phyloP scores from a whole-genome alignment of 2,797 vertebrate species.

The Ctenopoma multispine region DNA sequence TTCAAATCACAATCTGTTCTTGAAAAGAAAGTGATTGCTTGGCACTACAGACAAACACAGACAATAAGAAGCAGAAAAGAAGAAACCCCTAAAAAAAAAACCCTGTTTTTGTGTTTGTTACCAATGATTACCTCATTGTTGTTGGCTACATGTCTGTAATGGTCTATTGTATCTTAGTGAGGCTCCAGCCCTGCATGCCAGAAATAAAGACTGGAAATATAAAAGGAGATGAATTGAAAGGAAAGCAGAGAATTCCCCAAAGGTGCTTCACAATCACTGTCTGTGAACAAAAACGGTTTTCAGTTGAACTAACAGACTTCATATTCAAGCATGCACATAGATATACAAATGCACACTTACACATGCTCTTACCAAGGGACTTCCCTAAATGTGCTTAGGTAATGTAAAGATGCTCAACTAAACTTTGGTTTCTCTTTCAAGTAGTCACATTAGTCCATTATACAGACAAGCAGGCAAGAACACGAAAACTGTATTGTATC shows the following conservation, averaged over 20 bases:
- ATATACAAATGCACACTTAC: background rate
- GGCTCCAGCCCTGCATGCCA: slow-evolving; percentile 34
- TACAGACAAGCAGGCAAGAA: slow-evolving; percentile 19
- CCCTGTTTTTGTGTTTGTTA: slow-evolving; percentile 49
- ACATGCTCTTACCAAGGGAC: slow-evolving; percentile 41
- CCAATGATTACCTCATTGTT: slow-evolving; percentile 63
- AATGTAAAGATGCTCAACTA: slow-evolving; percentile 52
- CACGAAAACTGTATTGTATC: slow-evolving; percentile 35
- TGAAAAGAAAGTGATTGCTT: slow-evolving; percentile 18
- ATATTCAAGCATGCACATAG: background rate
- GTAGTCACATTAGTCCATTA: slow-evolving; percentile 25
- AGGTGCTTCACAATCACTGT: slow-evolving; percentile 61
- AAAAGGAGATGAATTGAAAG: slow-evolving; percentile 66
- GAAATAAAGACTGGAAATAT: slow-evolving; percentile 70
- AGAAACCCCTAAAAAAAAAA: slow-evolving; percentile 19
- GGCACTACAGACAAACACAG: slow-evolving; percentile 13
- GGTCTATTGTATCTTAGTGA: slow-evolving; percentile 60
- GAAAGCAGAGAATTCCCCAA: slow-evolving; percentile 69
- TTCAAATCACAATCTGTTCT: background rate
- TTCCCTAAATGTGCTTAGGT: slow-evolving; percentile 59
- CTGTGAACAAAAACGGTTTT: slow-evolving; percentile 61
- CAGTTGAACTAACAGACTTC: slow-evolving; percentile 22
- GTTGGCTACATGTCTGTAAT: slow-evolving; percentile 58
- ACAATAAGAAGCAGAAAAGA: slow-evolving; percentile 4
- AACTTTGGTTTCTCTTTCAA: slow-evolving; percentile 47